Evolutionary conservation across 2,113 vertebrate species (phyloP), one percentile per base, ranked within the genome.

Genomic region (Dromiciops gliroides): DNA sequence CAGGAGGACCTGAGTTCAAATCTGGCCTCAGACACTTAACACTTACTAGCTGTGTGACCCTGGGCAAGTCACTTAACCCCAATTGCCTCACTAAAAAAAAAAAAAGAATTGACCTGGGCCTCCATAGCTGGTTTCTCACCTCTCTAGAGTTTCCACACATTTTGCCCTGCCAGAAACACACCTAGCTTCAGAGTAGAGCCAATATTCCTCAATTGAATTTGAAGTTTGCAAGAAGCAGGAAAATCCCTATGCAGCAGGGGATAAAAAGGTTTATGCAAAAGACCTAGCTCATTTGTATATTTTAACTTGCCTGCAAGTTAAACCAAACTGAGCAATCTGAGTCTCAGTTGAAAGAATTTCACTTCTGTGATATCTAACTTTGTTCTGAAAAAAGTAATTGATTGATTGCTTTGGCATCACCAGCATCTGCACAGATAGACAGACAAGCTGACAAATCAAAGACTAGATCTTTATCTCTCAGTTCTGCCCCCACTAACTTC

Each of bases 51-150:
- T n/a, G n/a, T n/a, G n/a, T n/a, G n/a, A n/a, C n/a, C n/a, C n/a
- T n/a, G n/a, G n/a, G n/a, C n/a, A n/a, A n/a, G n/a, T n/a, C n/a
- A n/a, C n/a, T n/a, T n/a, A n/a, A n/a, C n/a, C n/a, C n/a, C n/a
- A n/a, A n/a, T n/a, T n/a, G n/a, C n/a, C n/a, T n/a, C n/a, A n/a
- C n/a, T n/a, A n/a, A n/a, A n/a, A n/a, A n/a, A n/a, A n/a, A n/a
- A n/a, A n/a, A n/a, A 83, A 83, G 5, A 44, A 83, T 5, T 83
- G 6, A 44, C n/a, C 19, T 22, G 8, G 67, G n/a, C 67, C 67
- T 44, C 67, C 93, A 16, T 48, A 93, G 91, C 92, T 95, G 51
- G 52, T 93, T 89, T 92, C 60, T 60, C 31, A 83, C 10, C 52
- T 53, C 75, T 51, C 24, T 67, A 48, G 75, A 94, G 53, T 24